A percentile compares a stretch with the other conserved stretches of the same genome.
phyloP scores from a whole-genome alignment of 2,113 vertebrate species.

The Odocoileus hemionus region DNA sequence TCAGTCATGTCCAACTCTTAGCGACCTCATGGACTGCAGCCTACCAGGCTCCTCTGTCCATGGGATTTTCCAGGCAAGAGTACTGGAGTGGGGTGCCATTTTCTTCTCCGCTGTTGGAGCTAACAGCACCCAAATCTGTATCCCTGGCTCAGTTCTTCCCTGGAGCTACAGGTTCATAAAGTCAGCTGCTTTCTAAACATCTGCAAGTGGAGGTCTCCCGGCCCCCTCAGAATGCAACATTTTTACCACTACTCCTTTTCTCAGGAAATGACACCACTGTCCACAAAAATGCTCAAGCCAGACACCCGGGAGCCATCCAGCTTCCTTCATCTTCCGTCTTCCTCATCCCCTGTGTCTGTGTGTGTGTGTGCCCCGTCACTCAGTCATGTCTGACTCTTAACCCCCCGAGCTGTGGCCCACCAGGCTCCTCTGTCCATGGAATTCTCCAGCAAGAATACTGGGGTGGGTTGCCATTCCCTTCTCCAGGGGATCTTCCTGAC shows the following conservation, averaged over 20 bases:
- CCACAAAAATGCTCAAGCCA: neutral
- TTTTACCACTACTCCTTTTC: neutral
- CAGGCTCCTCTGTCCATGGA: neutral
- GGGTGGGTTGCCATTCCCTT: neutral
- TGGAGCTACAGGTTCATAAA: neutral
- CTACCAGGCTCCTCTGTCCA: neutral
- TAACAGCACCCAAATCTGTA: neutral
- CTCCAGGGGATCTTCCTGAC: neutral
- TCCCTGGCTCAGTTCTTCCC: neutral
- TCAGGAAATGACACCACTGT: neutral
- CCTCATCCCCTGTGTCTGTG: neutral
- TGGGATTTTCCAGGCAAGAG: neutral
- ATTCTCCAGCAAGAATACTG: neutral
- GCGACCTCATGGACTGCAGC: neutral
- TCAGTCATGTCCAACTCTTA: rapidly evolving
- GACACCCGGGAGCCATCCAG: neutral
- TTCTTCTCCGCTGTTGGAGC: neutral
- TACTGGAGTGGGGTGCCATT: neutral
- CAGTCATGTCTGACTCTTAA: neutral
- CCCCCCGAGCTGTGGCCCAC: neutral
- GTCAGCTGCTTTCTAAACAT: neutral
- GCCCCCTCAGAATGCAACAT: neutral
- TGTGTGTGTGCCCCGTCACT: neutral
- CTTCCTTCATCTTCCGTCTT: neutral
- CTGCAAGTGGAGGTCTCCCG: neutral